These are phyloP conservation scores for Melieria omissa DNA, from an alignment of 2,888 invertebrate genomes.

Conservation along the genomic window DNA sequence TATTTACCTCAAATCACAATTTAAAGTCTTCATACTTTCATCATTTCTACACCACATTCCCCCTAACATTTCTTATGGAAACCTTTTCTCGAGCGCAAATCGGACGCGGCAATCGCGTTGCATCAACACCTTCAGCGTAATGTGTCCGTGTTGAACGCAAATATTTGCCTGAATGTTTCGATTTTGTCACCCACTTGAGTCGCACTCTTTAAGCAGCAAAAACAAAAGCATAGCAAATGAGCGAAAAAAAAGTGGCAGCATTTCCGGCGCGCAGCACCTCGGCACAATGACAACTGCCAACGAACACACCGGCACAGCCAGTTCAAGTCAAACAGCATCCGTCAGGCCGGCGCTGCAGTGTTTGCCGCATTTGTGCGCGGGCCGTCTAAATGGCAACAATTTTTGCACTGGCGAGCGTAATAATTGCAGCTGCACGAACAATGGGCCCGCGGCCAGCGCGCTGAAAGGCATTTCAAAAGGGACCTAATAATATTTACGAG, in stretches of 20 bases:
- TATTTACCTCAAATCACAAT: no score
- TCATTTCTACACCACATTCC: neutral
- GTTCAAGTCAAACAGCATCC: conserved; percentile 57
- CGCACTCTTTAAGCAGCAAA: conserved; percentile 35
- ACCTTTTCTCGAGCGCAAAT: neutral
- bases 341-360: conserved; percentile 32
- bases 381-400: conserved; percentile 41
- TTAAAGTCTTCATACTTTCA: no score
- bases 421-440: conserved; percentile 47
- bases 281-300: conserved; percentile 23
- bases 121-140: neutral
- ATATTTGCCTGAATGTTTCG: conserved; percentile 41
- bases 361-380: conserved; percentile 35
- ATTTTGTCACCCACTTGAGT: conserved; percentile 51
- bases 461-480: conserved; percentile 48
- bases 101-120: neutral
- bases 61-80: neutral
- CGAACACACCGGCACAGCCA: conserved; percentile 17
- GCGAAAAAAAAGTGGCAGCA: conserved; percentile 24
- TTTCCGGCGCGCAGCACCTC: conserved; percentile 11
- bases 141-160: conserved; percentile 8
- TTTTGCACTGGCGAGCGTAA: conserved; percentile 42
- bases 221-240: conserved; percentile 29
- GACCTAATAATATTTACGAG: conserved; percentile 55
- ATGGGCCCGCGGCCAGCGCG: conserved; percentile 16